Base-by-base conservation (phyloP, 2,113 vertebrate species). In the Sinocyclocheilus rhinocerous region DNA sequence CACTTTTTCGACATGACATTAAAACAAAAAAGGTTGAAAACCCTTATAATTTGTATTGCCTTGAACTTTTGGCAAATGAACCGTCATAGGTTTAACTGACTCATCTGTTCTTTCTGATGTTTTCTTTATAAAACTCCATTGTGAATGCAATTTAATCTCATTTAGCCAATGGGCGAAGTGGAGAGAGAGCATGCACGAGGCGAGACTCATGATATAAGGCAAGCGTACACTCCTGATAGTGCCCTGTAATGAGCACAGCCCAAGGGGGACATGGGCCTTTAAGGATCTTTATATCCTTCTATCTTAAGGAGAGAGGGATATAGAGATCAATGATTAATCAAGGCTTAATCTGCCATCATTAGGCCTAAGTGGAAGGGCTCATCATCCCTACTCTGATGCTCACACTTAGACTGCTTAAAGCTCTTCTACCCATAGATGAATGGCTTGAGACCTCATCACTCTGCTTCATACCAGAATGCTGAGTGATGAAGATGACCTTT, bases 321-420 rank as follows among this genome's bases (percentile, higher is more conserved):
- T 79, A 78, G 73, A 88, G 78, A 90, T 88, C 87, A 90, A 88
- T 87, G 85, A 86, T 86, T 90, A 88, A 90, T 90, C 87, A 90
- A 80, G 85, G 83, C 86, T 81, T 78, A 81, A 90, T 88, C 87
- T 88, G 36, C 85, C 29, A 84, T 90, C 89, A 90, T 90, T 87
- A 90, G 89, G 61, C 26, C 83, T 86, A 87, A 90, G 87, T 90
- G 89, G 85, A 88, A 59, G 22, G 65, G 83, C 89, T 90, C 89
- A 88, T 88, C 85, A 82, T 29, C 36, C 65, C 63, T 55, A 77
- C 61, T 67, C 83, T 87, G 86, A 73, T 63, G 75, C 69, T 67
- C 81, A 77, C 63, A 85, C 80, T 87, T 86, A 86, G 87, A 83
- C 82, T 86, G 75, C 77, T 89, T 78, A 70, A 80, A 78, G 70